Evolutionary conservation across 2,888 invertebrate genomes (phyloP), one percentile per base, ranked within the genome.

Genomic region (Fabriciana adippe): DNA sequence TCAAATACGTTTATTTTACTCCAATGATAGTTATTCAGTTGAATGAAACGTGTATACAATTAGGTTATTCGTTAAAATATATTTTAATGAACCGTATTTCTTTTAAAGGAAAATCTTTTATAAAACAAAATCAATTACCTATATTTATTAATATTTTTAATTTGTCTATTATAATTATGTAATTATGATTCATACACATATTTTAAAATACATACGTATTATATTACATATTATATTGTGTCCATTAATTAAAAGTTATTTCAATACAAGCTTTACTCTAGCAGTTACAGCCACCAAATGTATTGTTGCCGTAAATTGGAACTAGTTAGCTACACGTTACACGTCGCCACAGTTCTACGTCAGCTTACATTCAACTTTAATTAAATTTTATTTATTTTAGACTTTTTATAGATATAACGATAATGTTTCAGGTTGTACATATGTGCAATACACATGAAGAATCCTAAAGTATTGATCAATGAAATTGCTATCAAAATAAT

Each of bases 351-450:
- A 48, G 48, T 50, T 35, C 70, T 70, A 71, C 53, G 72, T 74
- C 66, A 73, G 75, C 70, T 74, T 74, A 73, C 68, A 76, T 78
- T 74, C 73, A 75, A 75, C 76, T 74, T 74, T 78, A 74, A 78
- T 81, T 81, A 79, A 81, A 83, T 81, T 80, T 76, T 79, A 79
- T 81, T 78, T 81, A 75, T 78, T 73, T 69, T 73, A 64, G 69
- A 75, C 75, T 63, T 72, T 79, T 62, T 18, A 62, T 51, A 62
- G 41, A 62, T 41, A 26, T 26, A 26, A 26, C 35, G 35, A 11
- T 41, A 11, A 41, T 11, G 11, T 41, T 41, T 41, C 11, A 41
- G 11, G 35, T 41, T 41, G n/a, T n/a, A n/a, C n/a, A 41, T 41
- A 35, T 35, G 35, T 35, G 2, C 8, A 35, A 35, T 41, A 11